Conservation (phyloP, 1,140 invertebrate genomes). For the Oedothorax gibbosus region DNA sequence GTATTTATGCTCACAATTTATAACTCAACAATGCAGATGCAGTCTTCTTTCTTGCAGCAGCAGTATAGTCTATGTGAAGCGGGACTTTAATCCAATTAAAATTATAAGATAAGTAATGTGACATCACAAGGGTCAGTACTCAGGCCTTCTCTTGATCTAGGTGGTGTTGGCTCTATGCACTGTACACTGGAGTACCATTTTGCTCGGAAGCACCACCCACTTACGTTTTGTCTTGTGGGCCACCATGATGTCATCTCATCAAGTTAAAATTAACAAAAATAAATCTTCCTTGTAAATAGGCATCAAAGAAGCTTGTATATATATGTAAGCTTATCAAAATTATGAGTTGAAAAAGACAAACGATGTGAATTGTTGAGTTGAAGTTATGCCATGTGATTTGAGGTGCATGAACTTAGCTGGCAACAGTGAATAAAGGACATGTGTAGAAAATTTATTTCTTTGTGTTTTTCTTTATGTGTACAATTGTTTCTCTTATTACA, state of each 20-base stretch:
- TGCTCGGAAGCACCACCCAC: conserved; percentile 32
- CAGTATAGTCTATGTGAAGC: too few species aligned
- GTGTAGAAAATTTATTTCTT: conserved; percentile 35
- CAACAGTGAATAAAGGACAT: conserved; percentile 56
- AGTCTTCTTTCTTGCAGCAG: too few species aligned
- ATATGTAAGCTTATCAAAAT: conserved; percentile 40
- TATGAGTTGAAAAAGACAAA: conserved; percentile 9
- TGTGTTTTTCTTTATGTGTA: not conserved
- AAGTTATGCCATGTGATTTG: conserved; percentile 58
- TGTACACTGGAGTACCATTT: conserved; percentile 14
- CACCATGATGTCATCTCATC: conserved; percentile 6
- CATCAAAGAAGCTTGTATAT: conserved; percentile 35
- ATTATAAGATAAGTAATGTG: too few species aligned
- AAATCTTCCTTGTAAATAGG: conserved; percentile 52
- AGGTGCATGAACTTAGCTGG: conserved; percentile 57
- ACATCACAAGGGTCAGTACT: too few species aligned
- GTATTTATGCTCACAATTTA: too few species aligned
- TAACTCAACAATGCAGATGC: too few species aligned
- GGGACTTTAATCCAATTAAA: too few species aligned
- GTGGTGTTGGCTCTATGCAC: not conserved
- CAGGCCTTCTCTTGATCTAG: too few species aligned
- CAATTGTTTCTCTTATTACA: too few species aligned
- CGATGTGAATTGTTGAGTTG: conserved; percentile 40
- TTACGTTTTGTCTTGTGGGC: not conserved
- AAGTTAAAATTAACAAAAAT: conserved; percentile 19